phyloP scores from a whole-genome alignment of 2,888 invertebrate species.

The Pseudococcus longispinus region DNA sequence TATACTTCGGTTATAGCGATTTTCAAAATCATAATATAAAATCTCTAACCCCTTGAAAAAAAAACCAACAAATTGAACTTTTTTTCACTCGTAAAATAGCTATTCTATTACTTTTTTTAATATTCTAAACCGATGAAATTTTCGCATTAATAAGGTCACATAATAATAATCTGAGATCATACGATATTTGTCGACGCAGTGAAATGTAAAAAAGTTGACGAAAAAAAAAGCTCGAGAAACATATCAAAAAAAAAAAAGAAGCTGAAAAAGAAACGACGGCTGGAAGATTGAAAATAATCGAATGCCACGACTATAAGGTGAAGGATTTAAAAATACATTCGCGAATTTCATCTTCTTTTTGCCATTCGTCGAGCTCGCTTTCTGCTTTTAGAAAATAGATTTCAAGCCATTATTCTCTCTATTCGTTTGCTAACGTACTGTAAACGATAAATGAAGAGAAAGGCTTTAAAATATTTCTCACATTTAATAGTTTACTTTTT shows the following conservation, averaged over 20 bases:
- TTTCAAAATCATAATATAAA: no score
- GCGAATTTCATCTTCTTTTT: conserved; percentile 31
- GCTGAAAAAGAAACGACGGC: background rate
- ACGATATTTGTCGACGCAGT: background rate
- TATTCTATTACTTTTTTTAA: background rate
- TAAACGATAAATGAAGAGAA: conserved; percentile 43
- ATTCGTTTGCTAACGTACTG: conserved; percentile 35
- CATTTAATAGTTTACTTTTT: conserved; percentile 45
- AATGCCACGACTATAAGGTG: conserved; percentile 31
- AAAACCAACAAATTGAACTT: no score
- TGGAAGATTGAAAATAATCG: conserved; percentile 37
- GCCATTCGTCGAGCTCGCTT: conserved; percentile 19
- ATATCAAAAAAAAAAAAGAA: background rate
- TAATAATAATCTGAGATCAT: background rate
- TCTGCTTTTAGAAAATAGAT: conserved; percentile 32
- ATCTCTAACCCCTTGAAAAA: no score
- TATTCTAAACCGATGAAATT: background rate
- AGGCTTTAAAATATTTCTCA: conserved; percentile 34
- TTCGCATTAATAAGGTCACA: background rate
- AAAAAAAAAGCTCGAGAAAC: background rate
- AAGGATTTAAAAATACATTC: conserved; percentile 37
- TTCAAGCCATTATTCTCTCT: background rate
- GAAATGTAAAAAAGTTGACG: background rate
- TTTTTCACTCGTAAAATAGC: no score
- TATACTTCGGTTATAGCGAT: no score